These are phyloP conservation scores for Anguilla pacifica DNA, from an alignment of 2,797 vertebrate genomes.

Conservation along the genomic window DNA sequence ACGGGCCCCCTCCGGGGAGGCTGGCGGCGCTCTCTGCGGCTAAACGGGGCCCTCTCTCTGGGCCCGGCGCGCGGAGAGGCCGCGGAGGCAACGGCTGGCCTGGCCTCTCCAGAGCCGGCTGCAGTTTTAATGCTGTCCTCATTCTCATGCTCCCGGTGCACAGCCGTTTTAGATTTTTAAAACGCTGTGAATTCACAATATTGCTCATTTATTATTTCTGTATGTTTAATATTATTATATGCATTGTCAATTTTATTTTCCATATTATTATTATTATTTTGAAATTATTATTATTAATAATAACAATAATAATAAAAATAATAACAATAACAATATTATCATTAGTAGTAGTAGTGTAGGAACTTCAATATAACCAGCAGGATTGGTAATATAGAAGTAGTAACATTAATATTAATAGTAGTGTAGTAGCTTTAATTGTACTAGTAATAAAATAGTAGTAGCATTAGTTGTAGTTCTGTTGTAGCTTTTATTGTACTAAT, in stretches of 20 bases:
- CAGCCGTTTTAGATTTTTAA: too few relatives aligned
- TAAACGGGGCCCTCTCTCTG: conserved; percentile 72
- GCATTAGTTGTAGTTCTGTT: too few relatives aligned
- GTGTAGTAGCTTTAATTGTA: too few relatives aligned
- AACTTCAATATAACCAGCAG: too few relatives aligned
- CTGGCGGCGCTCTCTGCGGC: conserved; percentile 63
- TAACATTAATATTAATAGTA: too few relatives aligned
- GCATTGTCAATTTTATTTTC: not conserved
- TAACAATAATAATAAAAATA: too few relatives aligned
- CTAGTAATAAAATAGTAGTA: too few relatives aligned
- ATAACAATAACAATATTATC: not conserved
- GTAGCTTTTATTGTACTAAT: too few relatives aligned
- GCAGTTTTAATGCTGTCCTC: too few relatives aligned
- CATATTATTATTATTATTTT: not conserved
- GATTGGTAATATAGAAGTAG: too few relatives aligned
- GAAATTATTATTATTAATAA: not conserved
- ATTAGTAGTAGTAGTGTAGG: too few relatives aligned
- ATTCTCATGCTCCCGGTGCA: too few relatives aligned
- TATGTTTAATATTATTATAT: not conserved
- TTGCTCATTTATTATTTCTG: not conserved
- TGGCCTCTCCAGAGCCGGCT: not conserved
- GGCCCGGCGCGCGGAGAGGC: conserved; percentile 54
- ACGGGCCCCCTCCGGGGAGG: conserved; percentile 47
- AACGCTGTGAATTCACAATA: not conserved
- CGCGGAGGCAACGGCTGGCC: conserved; percentile 59